Percentiles rank a stretch among this genome's conserved stretches.
Conservation (phyloP, 2,797 vertebrate species). For the Sebastes ruberrimus region DNA sequence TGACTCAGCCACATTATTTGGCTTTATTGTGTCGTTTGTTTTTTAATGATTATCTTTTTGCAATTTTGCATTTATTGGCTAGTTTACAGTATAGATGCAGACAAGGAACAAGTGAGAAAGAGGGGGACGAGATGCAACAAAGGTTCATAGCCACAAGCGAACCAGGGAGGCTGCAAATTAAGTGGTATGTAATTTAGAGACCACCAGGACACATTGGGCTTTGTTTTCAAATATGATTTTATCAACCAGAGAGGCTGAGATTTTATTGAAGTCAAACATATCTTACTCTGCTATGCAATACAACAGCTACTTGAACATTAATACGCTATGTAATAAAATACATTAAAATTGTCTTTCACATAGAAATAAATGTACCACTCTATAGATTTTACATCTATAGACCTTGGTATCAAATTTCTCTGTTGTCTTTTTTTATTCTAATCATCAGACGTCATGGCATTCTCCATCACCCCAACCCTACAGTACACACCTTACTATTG, state of each 20-base stretch:
- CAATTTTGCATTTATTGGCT: not conserved
- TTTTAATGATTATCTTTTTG: not conserved
- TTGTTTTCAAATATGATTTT: not conserved
- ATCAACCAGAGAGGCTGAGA: not conserved
- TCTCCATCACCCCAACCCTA: not conserved
- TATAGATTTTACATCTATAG: not conserved
- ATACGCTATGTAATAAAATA: not conserved
- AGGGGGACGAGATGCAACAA: not conserved
- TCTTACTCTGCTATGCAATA: not conserved
- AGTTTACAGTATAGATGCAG: not conserved
- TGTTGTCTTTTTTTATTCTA: not conserved
- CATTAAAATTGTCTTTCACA: not conserved
- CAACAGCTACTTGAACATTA: not conserved
- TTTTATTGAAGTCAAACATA: not conserved
- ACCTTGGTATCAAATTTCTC: not conserved
- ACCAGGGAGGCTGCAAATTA: not conserved
- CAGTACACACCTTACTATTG: not conserved
- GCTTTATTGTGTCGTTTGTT: not conserved
- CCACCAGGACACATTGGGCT: not conserved
- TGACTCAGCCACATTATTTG: not conserved
- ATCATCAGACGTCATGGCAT: not conserved
- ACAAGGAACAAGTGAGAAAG: not conserved
- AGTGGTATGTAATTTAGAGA: not conserved
- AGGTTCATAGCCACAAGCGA: not conserved
- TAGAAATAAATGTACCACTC: not conserved